Evolutionary conservation across 2,888 invertebrate species (phyloP).

Genomic region (Oligia latruncula): DNA sequence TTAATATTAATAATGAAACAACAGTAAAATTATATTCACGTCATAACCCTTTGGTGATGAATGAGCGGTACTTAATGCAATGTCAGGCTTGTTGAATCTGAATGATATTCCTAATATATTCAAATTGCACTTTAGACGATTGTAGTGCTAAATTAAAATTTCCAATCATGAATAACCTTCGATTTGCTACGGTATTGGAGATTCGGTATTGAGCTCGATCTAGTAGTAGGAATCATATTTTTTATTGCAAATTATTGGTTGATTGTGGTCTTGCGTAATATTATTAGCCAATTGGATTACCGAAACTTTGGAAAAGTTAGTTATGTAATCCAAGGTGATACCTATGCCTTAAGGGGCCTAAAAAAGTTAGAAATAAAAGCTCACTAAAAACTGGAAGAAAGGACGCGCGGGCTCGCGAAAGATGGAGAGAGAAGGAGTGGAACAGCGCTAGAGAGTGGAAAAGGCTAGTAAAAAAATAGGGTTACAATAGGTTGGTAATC

Average conservation of each 20-base stretch:
- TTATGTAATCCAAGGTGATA: background rate
- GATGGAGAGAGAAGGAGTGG: background rate
- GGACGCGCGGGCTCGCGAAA: background rate
- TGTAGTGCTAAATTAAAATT: conserved; percentile 42
- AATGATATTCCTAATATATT: conserved; percentile 55
- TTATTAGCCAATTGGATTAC: conserved; percentile 10
- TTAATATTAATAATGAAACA: conserved; percentile 51
- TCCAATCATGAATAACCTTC: conserved; percentile 58
- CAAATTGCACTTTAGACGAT: conserved; percentile 45
- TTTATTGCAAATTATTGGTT: conserved; percentile 37
- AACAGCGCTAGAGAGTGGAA: background rate
- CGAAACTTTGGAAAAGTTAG: background rate
- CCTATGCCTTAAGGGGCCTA: background rate
- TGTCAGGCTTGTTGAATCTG: conserved; percentile 49
- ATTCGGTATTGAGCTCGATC: conserved; percentile 43
- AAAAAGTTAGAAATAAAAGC: background rate
- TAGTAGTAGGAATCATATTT: conserved; percentile 54
- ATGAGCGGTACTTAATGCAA: conserved; percentile 51
- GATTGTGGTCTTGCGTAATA: conserved; percentile 46
- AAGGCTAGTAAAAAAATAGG: background rate
- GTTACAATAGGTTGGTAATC: background rate
- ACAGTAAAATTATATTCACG: conserved; percentile 55
- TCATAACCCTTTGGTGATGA: conserved; percentile 51
- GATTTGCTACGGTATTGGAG: conserved; percentile 56
- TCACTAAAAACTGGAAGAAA: background rate